phyloP scores from a whole-genome alignment of 2,888 invertebrate genomes.

The Aquatica leii region DNA sequence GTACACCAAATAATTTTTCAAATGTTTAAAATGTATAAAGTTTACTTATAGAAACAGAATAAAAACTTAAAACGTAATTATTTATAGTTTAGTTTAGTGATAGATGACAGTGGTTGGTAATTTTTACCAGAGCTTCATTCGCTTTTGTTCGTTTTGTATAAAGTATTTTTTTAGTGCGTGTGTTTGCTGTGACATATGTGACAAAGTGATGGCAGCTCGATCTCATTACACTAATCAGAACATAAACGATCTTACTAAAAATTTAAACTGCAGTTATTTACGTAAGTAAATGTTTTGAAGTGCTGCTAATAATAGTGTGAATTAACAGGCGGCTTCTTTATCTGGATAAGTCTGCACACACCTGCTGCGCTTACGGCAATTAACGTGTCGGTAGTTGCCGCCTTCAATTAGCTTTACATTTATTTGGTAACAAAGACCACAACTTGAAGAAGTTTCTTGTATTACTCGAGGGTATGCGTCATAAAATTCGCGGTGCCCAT shows the following conservation, averaged over 20 bases:
- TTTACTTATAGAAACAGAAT: too few species aligned
- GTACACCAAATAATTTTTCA: too few species aligned
- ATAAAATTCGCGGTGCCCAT: conserved; percentile 9
- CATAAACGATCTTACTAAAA: conserved; percentile 9
- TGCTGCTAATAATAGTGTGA: conserved; percentile 18
- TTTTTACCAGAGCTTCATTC: too few species aligned
- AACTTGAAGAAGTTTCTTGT: not conserved
- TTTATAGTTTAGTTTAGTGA: too few species aligned
- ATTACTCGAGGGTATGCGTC: not conserved
- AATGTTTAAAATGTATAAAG: too few species aligned
- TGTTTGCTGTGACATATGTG: not conserved
- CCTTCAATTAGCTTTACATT: conserved; percentile 23
- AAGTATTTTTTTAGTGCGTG: too few species aligned
- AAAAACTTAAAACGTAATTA: too few species aligned
- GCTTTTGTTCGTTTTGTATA: too few species aligned
- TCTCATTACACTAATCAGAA: not conserved
- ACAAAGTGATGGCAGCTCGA: not conserved
- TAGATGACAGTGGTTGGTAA: too few species aligned
- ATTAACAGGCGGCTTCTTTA: conserved; percentile 17
- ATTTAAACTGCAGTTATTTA: conserved; percentile 5
- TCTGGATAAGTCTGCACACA: conserved; percentile 28
- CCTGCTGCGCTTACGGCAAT: conserved; percentile 24
- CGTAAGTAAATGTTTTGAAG: conserved; percentile 7
- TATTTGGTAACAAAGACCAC: not conserved
- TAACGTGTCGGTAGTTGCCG: conserved; percentile 21